A percentile compares a stretch with the other conserved stretches of the same genome.
Conservation (phyloP, 2,888 invertebrate genomes). For the Hetaerina titia region DNA sequence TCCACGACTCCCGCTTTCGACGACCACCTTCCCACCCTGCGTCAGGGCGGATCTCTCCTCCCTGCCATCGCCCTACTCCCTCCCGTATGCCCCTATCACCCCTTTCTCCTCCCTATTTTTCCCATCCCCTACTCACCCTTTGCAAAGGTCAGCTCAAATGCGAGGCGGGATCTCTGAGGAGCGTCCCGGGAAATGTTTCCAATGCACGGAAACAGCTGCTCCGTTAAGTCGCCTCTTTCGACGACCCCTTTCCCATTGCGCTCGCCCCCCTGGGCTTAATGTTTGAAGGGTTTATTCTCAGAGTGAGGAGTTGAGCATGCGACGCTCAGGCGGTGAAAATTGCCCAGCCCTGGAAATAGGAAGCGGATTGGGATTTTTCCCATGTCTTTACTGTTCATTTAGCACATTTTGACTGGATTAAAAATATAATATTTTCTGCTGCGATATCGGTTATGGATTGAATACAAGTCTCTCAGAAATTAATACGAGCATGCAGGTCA, state of each 20-base stretch:
- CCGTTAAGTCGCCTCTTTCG: neutral
- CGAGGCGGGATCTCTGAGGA: neutral
- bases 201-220: neutral
- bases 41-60: neutral
- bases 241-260: neutral
- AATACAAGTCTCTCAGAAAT: too few relatives aligned
- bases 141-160: conserved; percentile 53
- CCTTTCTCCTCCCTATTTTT: neutral
- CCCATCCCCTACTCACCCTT: neutral
- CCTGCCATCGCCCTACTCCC: neutral
- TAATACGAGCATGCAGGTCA: too few relatives aligned
- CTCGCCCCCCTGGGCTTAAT: neutral
- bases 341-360: neutral
- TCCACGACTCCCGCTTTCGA: neutral
- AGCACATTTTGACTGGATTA: too few relatives aligned
- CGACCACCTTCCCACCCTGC: neutral
- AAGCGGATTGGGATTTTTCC: too few relatives aligned
- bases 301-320: neutral
- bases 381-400: too few relatives aligned
- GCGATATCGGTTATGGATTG: too few relatives aligned
- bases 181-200: conserved; percentile 45
- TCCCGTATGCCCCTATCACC: neutral
- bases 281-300: neutral
- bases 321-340: neutral
- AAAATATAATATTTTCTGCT: too few relatives aligned